phyloP scores from a whole-genome alignment of 1,140 invertebrate species.

The Solenopsis invicta region DNA sequence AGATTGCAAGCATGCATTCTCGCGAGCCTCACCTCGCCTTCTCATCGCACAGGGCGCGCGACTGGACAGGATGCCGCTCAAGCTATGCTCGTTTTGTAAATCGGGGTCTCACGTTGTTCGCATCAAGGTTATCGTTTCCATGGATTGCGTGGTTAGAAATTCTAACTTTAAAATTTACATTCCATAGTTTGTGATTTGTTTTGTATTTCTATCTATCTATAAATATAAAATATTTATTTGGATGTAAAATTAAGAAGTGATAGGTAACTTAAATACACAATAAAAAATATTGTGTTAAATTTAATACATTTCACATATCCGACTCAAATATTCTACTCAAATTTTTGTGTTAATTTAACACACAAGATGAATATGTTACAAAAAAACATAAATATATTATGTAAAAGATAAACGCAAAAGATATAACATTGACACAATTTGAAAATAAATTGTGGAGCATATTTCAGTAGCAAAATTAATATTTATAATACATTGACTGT shows the following conservation, averaged over 20 bases:
- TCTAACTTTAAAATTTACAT: conserved; percentile 3
- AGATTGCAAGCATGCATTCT: conserved; percentile 30
- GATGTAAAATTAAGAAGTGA: not conserved
- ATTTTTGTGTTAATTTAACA: no score
- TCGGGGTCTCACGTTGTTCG: conserved; percentile 16
- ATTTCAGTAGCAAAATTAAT: no score
- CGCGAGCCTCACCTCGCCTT: not conserved
- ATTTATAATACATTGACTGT: no score
- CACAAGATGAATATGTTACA: no score
- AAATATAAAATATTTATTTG: not conserved
- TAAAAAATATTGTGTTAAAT: no score
- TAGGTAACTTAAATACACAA: not conserved
- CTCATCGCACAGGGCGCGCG: not conserved
- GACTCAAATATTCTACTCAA: no score
- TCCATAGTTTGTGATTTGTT: not conserved
- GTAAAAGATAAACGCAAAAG: no score
- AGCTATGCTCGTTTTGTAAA: conserved; percentile 31
- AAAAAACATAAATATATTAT: no score
- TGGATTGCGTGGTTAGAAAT: not conserved
- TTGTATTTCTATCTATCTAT: not conserved
- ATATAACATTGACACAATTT: no score
- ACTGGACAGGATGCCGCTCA: not conserved
- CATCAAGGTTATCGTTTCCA: conserved; percentile 16
- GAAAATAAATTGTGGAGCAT: no score
- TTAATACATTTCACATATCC: no score